Base-by-base conservation (phyloP, 2,113 vertebrate genomes). In the Ciconia maguari region DNA sequence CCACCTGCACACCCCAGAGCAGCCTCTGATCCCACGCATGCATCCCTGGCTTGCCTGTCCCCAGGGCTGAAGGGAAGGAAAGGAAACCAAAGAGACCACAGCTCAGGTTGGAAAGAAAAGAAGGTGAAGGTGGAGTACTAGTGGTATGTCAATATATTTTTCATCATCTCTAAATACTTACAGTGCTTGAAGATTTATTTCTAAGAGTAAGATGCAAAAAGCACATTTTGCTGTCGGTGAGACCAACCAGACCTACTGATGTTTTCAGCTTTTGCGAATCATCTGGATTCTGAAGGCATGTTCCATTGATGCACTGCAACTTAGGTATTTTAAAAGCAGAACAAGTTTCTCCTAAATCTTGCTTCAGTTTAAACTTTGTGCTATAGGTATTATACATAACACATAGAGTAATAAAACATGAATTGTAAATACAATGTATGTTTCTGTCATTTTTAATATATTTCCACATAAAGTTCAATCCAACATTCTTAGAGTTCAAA, bases 31-130 rank as follows among this genome's bases (percentile, higher is more conserved):
- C 13, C 49, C 6, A 9, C 10, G 7, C 20, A 19, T 1, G 2
- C 13, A 16, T 26, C 13, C 20, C 9, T 1, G 2, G 5, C 5
- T n/a, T 14, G 11, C 4, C 12, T 3, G 4, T 68, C 9, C 7
- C 41, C 19, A 18, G 27, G 90, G 24, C 30, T 55, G 25, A 48
- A 62, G 34, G 6, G 29, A 51, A 48, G 3, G 24, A 90, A 92
- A 46, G 12, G 36, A 85, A 75, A 10, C 16, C 19, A 52, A 34
- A 32, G 22, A 60, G 17, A 69, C 13, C 14, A 51, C 25, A 79
- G 14, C 15, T 54, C 11, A 7, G 48, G 29, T 32, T 1, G 2
- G n/a, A 71, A 68, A 78, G 25, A 71, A 16, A 4, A 49, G n/a
- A 75, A 3, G 5, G 16, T 38, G 25, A 52, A 58, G 10, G 13